Evolutionary conservation across 2,888 invertebrate genomes (phyloP).

Genomic region (Dascillus cervinus): DNA sequence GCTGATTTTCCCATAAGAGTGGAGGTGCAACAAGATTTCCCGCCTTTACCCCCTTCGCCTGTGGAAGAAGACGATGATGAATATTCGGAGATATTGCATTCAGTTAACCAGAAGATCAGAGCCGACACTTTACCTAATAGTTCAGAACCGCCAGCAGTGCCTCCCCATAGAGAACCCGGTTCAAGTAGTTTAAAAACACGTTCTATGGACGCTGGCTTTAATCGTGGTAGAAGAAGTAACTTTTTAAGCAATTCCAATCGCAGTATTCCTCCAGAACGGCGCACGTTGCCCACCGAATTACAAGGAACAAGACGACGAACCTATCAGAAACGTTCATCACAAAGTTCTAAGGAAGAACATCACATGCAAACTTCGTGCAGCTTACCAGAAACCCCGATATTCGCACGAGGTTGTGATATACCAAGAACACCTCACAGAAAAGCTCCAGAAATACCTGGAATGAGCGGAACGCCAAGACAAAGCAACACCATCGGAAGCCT

Average conservation of each 20-base stretch:
- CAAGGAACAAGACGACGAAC: conserved; percentile 42
- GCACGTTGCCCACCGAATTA: conserved; percentile 65
- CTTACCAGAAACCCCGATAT: conserved; percentile 82
- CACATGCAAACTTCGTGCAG: conserved; percentile 76
- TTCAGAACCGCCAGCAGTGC: conserved; percentile 60
- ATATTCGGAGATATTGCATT: conserved; percentile 58
- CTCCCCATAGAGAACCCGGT: conserved; percentile 59
- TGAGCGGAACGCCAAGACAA: conserved; percentile 54
- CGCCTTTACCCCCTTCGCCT: conserved; percentile 76
- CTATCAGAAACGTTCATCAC: conserved; percentile 43
- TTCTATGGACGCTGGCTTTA: conserved; percentile 77
- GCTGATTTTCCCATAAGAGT: conserved; percentile 57
- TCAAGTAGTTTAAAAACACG: conserved; percentile 70
- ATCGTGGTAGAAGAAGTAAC: conserved; percentile 34
- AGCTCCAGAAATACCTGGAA: conserved; percentile 51
- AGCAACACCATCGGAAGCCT: conserved; percentile 55
- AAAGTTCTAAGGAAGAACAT: conserved; percentile 52
- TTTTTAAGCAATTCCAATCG: conserved; percentile 47
- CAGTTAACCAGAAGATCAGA: conserved; percentile 43
- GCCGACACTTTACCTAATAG: conserved; percentile 50
- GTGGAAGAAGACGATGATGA: conserved; percentile 73
- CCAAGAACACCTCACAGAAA: conserved; percentile 72
- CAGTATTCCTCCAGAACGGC: conserved; percentile 57
- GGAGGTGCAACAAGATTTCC: conserved; percentile 64
- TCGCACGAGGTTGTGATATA: conserved; percentile 77